Conservation (phyloP, 64 coral and sea anemone species). For the Trachythela sp. region DNA sequence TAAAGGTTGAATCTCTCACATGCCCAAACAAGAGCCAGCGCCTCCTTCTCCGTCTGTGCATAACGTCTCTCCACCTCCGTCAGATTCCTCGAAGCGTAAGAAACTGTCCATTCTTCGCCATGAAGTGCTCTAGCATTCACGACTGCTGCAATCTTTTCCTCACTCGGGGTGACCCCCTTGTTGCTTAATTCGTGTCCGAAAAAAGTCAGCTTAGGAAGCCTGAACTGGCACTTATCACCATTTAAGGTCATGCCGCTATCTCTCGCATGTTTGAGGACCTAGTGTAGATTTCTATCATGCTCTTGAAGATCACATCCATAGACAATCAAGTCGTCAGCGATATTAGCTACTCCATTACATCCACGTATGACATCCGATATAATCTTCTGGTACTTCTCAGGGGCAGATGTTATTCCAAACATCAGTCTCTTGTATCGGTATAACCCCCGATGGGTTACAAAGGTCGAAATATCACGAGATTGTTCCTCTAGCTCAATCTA, state of each 20-base stretch:
- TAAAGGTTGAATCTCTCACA: neutral
- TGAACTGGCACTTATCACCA: no score
- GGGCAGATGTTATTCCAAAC: no score
- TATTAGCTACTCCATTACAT: no score
- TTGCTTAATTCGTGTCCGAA: slow-evolving; percentile 23
- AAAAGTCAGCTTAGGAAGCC: no score
- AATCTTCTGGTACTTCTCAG: no score
- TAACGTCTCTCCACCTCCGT: neutral
- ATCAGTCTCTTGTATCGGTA: no score
- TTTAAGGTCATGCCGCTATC: no score
- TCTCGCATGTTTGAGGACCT: no score
- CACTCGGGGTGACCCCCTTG: slow-evolving; percentile 10
- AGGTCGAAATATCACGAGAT: neutral
- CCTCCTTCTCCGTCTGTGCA: neutral
- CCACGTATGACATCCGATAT: no score
- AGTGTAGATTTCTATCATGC: no score
- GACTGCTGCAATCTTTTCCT: slow-evolving; percentile 36
- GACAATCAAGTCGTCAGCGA: no score
- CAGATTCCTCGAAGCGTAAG: neutral
- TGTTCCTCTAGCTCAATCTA: neutral
- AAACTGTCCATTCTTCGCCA: neutral
- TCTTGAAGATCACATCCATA: no score
- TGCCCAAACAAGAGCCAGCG: neutral
- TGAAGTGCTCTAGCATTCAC: slow-evolving; percentile 25
- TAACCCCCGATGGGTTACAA: slow-evolving; percentile 1